phyloP scores from a whole-genome alignment of 2,797 vertebrate species.

The Aldrovandia affinis region DNA sequence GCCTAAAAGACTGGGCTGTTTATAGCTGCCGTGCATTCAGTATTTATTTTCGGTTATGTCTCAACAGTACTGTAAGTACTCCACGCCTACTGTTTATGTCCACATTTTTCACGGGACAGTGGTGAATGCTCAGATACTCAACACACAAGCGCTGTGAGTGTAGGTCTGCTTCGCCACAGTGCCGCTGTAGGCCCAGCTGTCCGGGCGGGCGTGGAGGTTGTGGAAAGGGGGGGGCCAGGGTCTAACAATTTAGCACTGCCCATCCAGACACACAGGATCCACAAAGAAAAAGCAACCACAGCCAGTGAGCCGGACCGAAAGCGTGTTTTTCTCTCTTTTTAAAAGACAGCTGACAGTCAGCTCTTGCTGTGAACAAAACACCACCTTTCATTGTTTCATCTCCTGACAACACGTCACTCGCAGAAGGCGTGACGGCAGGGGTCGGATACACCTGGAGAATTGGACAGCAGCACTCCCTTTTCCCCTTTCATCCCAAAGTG shows the following conservation, averaged over 20 bases:
- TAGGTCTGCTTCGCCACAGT: background rate
- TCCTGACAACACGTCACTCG: constrained; percentile 29
- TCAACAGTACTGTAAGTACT: background rate
- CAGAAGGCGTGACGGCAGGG: constrained; percentile 11
- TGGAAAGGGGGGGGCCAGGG: background rate
- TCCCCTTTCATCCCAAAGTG: constrained; percentile 7
- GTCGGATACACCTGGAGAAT: background rate
- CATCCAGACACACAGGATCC: too few species aligned
- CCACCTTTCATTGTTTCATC: background rate
- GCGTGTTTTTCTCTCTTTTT: background rate
- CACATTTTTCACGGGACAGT: background rate
- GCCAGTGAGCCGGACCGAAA: constrained; percentile 10
- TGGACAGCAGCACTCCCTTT: background rate
- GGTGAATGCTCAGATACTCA: background rate
- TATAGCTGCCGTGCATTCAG: background rate
- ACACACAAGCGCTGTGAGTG: background rate
- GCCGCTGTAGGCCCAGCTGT: background rate
- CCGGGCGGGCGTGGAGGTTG: background rate
- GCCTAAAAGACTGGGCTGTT: background rate
- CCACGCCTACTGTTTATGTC: background rate
- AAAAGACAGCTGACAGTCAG: background rate
- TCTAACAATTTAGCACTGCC: background rate
- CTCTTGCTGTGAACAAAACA: constrained; percentile 26
- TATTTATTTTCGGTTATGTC: background rate
- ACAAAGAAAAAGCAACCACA: background rate